Conservation (phyloP, 2,113 vertebrate genomes). For the Potamarius usumacintae region DNA sequence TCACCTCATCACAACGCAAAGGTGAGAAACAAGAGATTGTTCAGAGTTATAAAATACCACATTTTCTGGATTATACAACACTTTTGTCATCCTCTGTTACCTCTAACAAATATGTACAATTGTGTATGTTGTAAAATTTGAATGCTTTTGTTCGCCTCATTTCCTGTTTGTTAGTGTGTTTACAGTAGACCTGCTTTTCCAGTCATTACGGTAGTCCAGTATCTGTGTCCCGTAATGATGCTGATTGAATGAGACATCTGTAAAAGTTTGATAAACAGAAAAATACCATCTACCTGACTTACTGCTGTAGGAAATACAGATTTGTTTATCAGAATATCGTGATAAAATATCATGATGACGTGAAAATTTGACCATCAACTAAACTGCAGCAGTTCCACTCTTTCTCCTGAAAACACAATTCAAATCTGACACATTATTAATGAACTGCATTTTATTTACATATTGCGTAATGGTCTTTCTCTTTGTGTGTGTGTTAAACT, state of each 20-base stretch:
- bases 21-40: conserved; percentile 68
- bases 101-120: background rate
- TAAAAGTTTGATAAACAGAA: background rate
- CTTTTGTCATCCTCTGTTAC: background rate
- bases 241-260: background rate
- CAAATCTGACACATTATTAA: background rate
- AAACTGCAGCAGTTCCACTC: background rate
- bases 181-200: background rate
- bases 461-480: background rate
- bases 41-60: background rate
- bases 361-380: background rate
- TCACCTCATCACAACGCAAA: conserved; percentile 68
- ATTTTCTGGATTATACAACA: background rate
- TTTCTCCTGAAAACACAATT: background rate
- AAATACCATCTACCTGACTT: too few species aligned
- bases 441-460: background rate
- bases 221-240: background rate
- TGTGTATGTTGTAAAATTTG: background rate
- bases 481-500: background rate
- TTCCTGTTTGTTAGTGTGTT: background rate
- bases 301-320: background rate
- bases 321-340: background rate
- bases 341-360: background rate
- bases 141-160: background rate
- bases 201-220: background rate